These are phyloP conservation scores for Melanotaenia maccullochi DNA, from an alignment of 2,797 vertebrate species.

Conservation along the genomic window DNA sequence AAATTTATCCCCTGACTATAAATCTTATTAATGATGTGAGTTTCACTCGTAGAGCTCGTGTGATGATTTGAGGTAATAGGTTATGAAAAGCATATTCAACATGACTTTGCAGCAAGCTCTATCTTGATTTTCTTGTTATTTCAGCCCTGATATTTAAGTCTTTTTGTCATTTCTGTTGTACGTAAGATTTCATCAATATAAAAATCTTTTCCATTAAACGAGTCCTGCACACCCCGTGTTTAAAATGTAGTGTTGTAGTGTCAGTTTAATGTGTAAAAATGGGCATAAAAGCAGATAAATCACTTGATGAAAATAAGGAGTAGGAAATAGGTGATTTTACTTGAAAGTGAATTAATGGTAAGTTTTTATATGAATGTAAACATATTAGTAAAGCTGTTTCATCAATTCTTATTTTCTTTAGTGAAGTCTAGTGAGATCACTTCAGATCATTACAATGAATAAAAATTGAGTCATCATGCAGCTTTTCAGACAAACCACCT, in stretches of 20 bases:
- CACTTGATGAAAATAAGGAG: too few species aligned
- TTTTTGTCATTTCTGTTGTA: not conserved
- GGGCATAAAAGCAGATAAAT: not conserved
- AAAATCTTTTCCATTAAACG: not conserved
- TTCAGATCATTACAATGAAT: constrained; percentile 24
- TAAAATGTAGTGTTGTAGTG: not conserved
- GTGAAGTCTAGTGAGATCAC: constrained; percentile 36
- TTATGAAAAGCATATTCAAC: constrained; percentile 2
- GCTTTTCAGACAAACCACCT: constrained; percentile 8
- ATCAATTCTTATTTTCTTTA: not conserved
- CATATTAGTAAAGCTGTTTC: not conserved
- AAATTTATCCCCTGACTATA: not conserved
- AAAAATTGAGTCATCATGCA: constrained; percentile 25
- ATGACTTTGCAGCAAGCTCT: not conserved
- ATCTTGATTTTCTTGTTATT: not conserved
- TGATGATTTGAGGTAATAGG: not conserved
- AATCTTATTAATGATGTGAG: constrained; percentile 4
- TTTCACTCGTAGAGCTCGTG: constrained; percentile 6
- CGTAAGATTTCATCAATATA: not conserved
- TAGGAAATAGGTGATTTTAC: not conserved
- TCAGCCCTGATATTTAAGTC: not conserved
- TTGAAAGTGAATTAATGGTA: too few species aligned
- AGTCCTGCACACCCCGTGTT: not conserved
- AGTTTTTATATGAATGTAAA: not conserved
- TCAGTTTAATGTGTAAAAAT: not conserved